Base-by-base conservation (phyloP, 2,888 invertebrate genomes). In the Rutpela maculata region DNA sequence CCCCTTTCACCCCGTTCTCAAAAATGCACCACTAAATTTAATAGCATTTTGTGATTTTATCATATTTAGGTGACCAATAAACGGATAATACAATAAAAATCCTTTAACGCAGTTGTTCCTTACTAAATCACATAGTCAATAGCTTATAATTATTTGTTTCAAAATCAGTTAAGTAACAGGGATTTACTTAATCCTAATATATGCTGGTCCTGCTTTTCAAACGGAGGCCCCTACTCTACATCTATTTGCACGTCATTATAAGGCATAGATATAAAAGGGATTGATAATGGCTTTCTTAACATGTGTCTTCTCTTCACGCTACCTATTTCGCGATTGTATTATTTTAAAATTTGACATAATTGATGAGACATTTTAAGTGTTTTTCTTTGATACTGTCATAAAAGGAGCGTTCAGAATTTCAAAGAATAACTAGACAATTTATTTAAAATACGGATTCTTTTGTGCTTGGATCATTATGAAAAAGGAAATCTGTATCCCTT, bases 171-270 rank as follows among this genome's bases (percentile, higher is more conserved):
- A 35, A 35, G 31, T 35, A 35, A 9, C 7, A 35, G 7, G 18
- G 5, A 18, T 18, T 18, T 11, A 18, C 19, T 57, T 60, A n/a
- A 60, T 26, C 9, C 9, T 60, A 50, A 15, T 15, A n/a, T 4
- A n/a, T n/a, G 6, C 31, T n/a, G 50, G 70, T 38, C 56, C 70
- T 50, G 70, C 57, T 19, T 22, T 70, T 60, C 22, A 43, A 22
- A 18, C 70, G 70, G 38, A 60, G 60, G 70, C 26, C 19, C 43
- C 19, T 43, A 38, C 59, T 70, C 38, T 60, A 70, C 70, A 50
- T 81, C 77, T 75, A 82, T 82, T 82, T 82, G 80, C 80, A 80
- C 80, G 78, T 81, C 82, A 81, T 82, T 82, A 81, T 78, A 81
- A 80, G 81, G 81, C 75, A 73, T 65, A 78, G 75, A 73, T 80